Evolutionary conservation across 2,888 invertebrate species (phyloP), one percentile per base, ranked within the genome.

Genomic region (Drosophila subsilvestris): DNA sequence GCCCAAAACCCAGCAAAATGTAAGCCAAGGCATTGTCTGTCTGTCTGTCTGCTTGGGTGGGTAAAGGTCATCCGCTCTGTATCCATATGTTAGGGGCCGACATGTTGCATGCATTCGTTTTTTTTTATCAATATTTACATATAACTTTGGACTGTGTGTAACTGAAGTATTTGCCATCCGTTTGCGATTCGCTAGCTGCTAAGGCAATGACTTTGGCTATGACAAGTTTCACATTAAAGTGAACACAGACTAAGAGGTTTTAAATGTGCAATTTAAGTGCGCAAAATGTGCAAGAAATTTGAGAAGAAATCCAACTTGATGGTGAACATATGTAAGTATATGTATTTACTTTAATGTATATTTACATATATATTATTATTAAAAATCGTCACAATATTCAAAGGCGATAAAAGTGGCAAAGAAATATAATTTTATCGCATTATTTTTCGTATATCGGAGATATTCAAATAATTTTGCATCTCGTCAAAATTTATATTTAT

Each of bases 101-200:
- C 61, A 56, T 78, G 70, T 66, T 47, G 59, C 53, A 55, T 53
- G 58, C 74, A 68, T 63, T 68, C 80, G 82, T 84, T 89, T 68
- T 81, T 25, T 1, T 25, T 0, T 82, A 85, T 88, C 85, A 86
- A 76, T 89, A 89, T 88, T 86, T 83, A 86, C 89, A 86, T 88
- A 75, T 43, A 79, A 80, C 74, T 83, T 72, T 80, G 76, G 74
- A 20, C 60, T 32, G 51, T 12, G n/a, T 20, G 25, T 10, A 22
- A 59, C 17, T 59, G 71, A 63, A 77, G 68, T 66, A 63, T 67
- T n/a, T n/a, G n/a, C n/a, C n/a, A n/a, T n/a, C n/a, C n/a, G n/a
- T n/a, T n/a, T n/a, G n/a, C n/a, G n/a, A n/a, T n/a, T 54, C 18
- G n/a, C 32, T 17, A 37, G 37, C 43, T 53, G 37, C 53, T 7